These are phyloP conservation scores for Nyctibius grandis DNA, from an alignment of 2,797 vertebrate genomes.

Conservation along the genomic window DNA sequence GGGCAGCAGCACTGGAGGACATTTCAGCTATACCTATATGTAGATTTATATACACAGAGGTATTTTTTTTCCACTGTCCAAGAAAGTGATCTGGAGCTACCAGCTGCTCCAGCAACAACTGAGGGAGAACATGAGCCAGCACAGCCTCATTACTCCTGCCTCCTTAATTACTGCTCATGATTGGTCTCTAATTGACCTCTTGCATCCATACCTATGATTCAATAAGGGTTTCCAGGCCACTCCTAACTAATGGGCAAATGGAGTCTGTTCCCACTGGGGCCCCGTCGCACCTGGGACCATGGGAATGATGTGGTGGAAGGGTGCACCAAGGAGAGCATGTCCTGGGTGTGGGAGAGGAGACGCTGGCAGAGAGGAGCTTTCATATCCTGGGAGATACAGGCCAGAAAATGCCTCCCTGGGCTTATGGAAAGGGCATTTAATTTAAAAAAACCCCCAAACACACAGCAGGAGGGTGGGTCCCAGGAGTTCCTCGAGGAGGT, in stretches of 20 bases:
- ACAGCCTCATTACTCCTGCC: not conserved
- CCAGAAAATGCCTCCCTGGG: not conserved
- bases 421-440: not conserved
- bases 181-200: not conserved
- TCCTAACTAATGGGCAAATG: not conserved
- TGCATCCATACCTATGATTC: not conserved
- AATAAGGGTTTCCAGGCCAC: not conserved
- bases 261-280: not conserved
- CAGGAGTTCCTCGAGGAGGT: not conserved
- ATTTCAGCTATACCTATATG: fast-evolving
- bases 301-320: not conserved
- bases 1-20: not conserved
- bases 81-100: not conserved
- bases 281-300: not conserved
- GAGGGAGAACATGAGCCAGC: not conserved
- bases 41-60: fast-evolving
- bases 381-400: fast-evolving
- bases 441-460: not conserved
- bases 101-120: not conserved
- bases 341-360: no score
- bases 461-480: not conserved
- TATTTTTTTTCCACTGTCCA: not conserved
- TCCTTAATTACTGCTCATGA: not conserved
- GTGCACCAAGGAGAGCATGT: fast-evolving
- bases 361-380: not conserved